phyloP scores from a whole-genome alignment of 2,888 invertebrate species.

The Zaprionus obscuricornis region DNA sequence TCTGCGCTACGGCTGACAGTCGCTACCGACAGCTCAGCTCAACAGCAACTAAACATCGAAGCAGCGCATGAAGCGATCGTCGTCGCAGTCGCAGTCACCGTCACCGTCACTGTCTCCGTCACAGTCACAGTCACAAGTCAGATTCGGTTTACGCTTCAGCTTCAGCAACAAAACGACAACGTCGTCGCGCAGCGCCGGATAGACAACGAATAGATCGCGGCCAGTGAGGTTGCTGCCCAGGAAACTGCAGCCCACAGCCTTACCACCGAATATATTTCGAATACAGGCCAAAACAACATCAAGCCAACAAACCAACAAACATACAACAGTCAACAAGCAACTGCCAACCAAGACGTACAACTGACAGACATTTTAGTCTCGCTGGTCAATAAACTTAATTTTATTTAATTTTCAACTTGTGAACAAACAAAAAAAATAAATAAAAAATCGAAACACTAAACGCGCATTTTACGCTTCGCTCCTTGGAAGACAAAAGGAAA shows the following conservation, averaged over 20 bases:
- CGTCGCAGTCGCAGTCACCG: constrained; percentile 34
- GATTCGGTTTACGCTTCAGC: constrained; percentile 42
- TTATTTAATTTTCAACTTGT: constrained; percentile 49
- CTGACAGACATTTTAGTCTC: constrained; percentile 17
- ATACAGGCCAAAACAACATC: constrained; percentile 6
- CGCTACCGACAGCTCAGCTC: constrained; percentile 42
- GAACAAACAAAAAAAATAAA: constrained; percentile 7
- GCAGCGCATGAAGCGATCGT: constrained; percentile 28
- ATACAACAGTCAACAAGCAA: constrained; percentile 15
- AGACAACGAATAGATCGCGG: constrained; percentile 61
- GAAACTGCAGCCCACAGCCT: constrained; percentile 41
- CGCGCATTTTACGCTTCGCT: constrained; percentile 1
- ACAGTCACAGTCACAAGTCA: constrained; percentile 36
- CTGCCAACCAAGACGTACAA: not conserved
- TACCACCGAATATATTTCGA: no score
- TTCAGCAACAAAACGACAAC: constrained; percentile 65
- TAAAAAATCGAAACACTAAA: constrained; percentile 13
- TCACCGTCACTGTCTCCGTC: constrained; percentile 5
- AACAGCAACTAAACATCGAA: constrained; percentile 9
- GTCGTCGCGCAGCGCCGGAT: constrained; percentile 52
- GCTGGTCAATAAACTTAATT: constrained; percentile 48
- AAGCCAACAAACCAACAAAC: not conserved
- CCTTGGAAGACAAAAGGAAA: constrained; percentile 28
- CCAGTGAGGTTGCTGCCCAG: constrained; percentile 55
- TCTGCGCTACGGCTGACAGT: constrained; percentile 35